phyloP scores from a whole-genome alignment of 1,140 invertebrate species.

The Hyles euphorbiae region DNA sequence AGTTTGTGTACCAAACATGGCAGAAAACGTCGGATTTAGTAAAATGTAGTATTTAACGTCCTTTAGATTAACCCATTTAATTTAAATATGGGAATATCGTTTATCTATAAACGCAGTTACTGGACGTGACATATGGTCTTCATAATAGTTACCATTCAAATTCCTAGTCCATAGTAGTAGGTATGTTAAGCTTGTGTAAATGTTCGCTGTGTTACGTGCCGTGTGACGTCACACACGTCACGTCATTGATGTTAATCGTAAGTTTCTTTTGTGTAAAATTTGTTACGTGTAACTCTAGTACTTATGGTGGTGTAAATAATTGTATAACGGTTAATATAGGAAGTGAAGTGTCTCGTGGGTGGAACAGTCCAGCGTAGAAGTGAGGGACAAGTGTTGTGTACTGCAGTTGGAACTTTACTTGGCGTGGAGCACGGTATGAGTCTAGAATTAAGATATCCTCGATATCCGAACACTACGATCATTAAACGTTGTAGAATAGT shows the following conservation, averaged over 20 bases:
- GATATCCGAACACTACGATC: conserved; percentile 14
- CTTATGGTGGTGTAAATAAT: conserved; percentile 46
- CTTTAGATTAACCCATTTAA: no score
- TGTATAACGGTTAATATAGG: conserved; percentile 19
- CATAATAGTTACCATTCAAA: conserved; percentile 51
- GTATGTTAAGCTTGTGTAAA: conserved; percentile 55
- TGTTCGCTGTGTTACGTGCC: conserved; percentile 6
- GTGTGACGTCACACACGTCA: conserved; percentile 11
- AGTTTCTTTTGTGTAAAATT: conserved; percentile 23
- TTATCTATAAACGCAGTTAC: no score
- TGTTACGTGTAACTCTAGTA: conserved; percentile 2
- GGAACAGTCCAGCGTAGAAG: neutral
- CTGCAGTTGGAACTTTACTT: conserved; percentile 10
- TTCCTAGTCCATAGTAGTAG: conserved; percentile 57
- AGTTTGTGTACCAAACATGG: no score
- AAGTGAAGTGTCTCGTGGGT: neutral
- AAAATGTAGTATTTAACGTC: no score
- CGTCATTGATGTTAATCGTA: conserved; percentile 21
- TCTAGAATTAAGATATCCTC: conserved; percentile 28
- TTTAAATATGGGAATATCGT: no score
- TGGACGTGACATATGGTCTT: conserved; percentile 21
- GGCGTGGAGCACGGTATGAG: conserved; percentile 50
- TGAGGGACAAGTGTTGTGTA: no score
- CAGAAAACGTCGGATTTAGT: no score
- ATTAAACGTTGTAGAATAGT: conserved; percentile 35